Percentiles rank a stretch among this genome's conserved stretches.
Evolutionary conservation across 1,140 invertebrate species (phyloP).

Genomic region (Drosophila ogumai): DNA sequence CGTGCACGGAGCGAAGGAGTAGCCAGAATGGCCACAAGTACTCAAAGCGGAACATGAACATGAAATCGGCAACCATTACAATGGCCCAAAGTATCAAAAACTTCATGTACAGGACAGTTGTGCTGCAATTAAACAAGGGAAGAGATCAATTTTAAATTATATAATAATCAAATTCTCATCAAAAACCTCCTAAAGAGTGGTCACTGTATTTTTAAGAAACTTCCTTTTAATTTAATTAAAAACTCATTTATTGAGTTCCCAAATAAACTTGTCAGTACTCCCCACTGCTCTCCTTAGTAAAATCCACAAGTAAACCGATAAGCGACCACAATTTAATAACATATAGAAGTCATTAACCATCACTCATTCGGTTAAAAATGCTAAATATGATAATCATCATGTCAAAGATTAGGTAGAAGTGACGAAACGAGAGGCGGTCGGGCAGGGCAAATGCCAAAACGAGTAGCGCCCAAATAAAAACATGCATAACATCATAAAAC

Average conservation of each 20-base stretch:
- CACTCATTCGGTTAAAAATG: conserved; percentile 13
- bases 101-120: conserved; percentile 97
- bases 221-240: not conserved
- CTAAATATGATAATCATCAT: conserved; percentile 22
- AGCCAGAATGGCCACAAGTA: conserved; percentile 99
- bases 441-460: conserved; percentile 8
- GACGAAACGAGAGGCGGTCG: not conserved
- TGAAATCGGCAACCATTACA: conserved; percentile 98
- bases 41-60: conserved; percentile 99
- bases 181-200: not conserved
- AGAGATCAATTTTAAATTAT: not conserved
- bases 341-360: conserved; percentile 1
- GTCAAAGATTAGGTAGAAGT: conserved; percentile 2
- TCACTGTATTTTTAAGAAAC: too few relatives aligned
- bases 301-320: conserved; percentile 2
- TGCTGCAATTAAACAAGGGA: conserved; percentile 87
- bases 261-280: not conserved
- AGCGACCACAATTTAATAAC: conserved; percentile 10
- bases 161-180: not conserved
- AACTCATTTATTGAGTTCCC: not conserved
- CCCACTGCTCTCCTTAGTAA: not conserved
- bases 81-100: conserved; percentile 98
- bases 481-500: conserved; percentile 47
- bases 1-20: conserved; percentile 97
- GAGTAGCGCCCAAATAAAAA: conserved; percentile 47